Percentiles rank a stretch among this genome's conserved stretches.
phyloP scores from a whole-genome alignment of 2,888 invertebrate species.

The Odontocolon sp. region DNA sequence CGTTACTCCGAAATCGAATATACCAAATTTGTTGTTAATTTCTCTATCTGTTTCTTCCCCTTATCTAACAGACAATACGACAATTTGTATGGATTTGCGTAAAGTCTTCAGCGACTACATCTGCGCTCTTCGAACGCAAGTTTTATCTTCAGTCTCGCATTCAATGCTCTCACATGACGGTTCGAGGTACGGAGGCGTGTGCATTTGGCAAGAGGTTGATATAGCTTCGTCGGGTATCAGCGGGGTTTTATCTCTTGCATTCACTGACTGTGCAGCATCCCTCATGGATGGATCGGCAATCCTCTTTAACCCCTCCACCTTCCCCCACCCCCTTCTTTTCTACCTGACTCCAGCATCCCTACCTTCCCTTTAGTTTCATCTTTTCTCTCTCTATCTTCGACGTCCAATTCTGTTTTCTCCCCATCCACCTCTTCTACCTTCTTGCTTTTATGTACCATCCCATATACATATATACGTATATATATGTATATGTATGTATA shows the following conservation, averaged over 20 bases:
- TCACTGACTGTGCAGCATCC: slow-evolving; percentile 75
- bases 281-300: slow-evolving; percentile 78
- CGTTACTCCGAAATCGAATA: neutral
- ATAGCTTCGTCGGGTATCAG: slow-evolving; percentile 70
- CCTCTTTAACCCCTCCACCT: slow-evolving; percentile 75
- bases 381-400: neutral
- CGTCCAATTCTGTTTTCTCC: neutral
- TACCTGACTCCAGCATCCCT: slow-evolving; percentile 56
- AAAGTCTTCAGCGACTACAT: slow-evolving; percentile 73
- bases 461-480: neutral
- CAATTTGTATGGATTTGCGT: slow-evolving; percentile 78
- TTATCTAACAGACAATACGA: slow-evolving; percentile 42
- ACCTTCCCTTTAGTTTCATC: slow-evolving; percentile 40
- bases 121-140: slow-evolving; percentile 7
- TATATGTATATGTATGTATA: neutral
- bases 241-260: slow-evolving; percentile 75
- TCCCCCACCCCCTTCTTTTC: slow-evolving; percentile 46
- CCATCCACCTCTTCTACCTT: slow-evolving; percentile 18
- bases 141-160: slow-evolving; percentile 41
- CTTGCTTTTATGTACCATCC: slow-evolving; percentile 15
- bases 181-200: neutral
- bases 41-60: neutral
- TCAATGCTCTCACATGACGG: slow-evolving; percentile 33
- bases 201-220: too few relatives aligned
- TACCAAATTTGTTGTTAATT: neutral